Base-by-base conservation (phyloP, 2,888 invertebrate genomes). In the Apeira syringaria region DNA sequence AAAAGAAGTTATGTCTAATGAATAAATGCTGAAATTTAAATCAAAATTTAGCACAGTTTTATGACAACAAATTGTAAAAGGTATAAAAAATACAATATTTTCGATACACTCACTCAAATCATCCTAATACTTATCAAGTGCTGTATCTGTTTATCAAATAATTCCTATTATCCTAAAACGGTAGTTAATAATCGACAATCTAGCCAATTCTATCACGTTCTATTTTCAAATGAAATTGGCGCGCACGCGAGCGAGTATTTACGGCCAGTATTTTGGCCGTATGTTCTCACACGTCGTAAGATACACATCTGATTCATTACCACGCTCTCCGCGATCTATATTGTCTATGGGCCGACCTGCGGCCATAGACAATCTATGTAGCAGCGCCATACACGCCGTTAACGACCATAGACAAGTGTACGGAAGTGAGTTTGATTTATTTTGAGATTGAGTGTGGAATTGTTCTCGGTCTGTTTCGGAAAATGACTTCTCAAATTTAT, bases 271-370 rank as follows among this genome's bases (percentile, higher is more conserved):
- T 90, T 91, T 90, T 60, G 86, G 86, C 82, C 86, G 86, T 86
- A 82, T 87, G 88, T 87, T 88, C 87, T 82, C 88, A 87, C 88
- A 87, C 87, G 86, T 84, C 85, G 64, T 47, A 39, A 76, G 86
- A 87, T 87, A 88, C 85, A 83, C 80, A 88, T 88, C 88, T 88
- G 88, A 88, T 88, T 88, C 88, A 88, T 88, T 86, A 84, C 87
- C 68, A 64, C 72, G 67, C 68, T 62, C 62, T 63, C 64, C 63
- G 68, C 68, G 72, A 78, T 80, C 80, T 76, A 78, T 73, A 77
- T 77, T 80, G 72, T 73, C 74, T 75, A 70, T 73, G 50, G 50
- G 50, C 48, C 48, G 48, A 52, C 52, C 52, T 47, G 53, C 50
- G 55, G 47, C 52, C 53, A 57, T 57, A 57, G 41, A 47, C 33